Conservation (phyloP, 2,888 invertebrate species). For the Melitaea athalia region DNA sequence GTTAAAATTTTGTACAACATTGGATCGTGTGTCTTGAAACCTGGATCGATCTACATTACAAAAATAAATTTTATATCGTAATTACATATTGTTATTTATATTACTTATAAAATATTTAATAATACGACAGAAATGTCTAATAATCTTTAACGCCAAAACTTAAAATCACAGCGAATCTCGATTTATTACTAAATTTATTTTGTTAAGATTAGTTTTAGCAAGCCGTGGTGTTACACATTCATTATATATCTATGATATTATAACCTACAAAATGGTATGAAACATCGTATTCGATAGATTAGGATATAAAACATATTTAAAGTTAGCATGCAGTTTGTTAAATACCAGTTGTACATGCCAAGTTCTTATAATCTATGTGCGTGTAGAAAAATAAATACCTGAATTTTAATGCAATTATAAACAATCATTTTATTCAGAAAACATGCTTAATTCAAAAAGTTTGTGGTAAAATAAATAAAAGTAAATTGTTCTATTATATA, state of each 20-base stretch:
- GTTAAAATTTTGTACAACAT: constrained; percentile 45
- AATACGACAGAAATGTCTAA: constrained; percentile 46
- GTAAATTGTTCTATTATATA: background rate
- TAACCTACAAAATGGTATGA: constrained; percentile 43
- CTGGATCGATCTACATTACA: constrained; percentile 61
- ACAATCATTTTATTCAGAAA: background rate
- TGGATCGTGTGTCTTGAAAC: constrained; percentile 65
- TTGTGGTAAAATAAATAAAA: background rate
- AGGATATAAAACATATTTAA: constrained; percentile 38
- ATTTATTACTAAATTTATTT: constrained; percentile 43
- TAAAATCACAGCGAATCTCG: constrained; percentile 70
- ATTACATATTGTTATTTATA: constrained; percentile 40
- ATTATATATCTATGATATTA: constrained; percentile 22
- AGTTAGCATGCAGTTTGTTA: constrained; percentile 22
- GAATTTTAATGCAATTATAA: background rate
- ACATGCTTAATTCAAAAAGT: background rate
- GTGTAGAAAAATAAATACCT: background rate
- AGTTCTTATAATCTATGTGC: background rate
- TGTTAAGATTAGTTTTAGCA: background rate
- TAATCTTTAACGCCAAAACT: constrained; percentile 39
- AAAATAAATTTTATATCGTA: constrained; percentile 61
- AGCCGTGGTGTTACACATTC: background rate
- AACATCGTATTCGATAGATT: constrained; percentile 58
- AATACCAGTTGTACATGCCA: background rate
- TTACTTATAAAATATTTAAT: constrained; percentile 42